Evolutionary conservation across 1,140 invertebrate genomes (phyloP).

Genomic region (Platorchestia sp.): DNA sequence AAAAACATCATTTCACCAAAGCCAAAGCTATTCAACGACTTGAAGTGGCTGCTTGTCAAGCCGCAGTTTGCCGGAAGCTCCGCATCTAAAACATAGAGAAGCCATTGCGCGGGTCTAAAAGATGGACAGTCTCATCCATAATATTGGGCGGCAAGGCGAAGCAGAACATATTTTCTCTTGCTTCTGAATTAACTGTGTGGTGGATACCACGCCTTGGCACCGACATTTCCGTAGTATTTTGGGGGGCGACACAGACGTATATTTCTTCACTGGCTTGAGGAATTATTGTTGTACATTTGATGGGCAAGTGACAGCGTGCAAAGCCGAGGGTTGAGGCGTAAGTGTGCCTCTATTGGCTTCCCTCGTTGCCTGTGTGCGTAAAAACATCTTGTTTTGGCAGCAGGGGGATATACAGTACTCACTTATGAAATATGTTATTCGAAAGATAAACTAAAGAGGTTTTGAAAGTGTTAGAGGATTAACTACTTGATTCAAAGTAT

Average conservation of each 20-base stretch:
- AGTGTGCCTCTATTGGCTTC: neutral
- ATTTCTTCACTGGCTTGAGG: neutral
- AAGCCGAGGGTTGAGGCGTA: neutral
- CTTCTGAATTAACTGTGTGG: neutral
- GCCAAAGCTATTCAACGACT: neutral
- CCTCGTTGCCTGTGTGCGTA: neutral
- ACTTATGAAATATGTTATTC: too few relatives aligned
- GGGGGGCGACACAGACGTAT: neutral
- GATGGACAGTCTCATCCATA: conserved; percentile 16
- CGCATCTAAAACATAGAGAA: neutral
- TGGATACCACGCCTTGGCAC: conserved; percentile 27
- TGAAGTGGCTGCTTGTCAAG: neutral
- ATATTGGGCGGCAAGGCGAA: neutral
- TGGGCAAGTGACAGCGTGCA: too few relatives aligned
- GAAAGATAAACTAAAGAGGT: too few relatives aligned
- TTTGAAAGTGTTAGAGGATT: too few relatives aligned
- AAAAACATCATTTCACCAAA: neutral
- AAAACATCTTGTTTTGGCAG: too few relatives aligned
- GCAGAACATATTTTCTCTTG: neutral
- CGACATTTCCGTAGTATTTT: conserved; percentile 44
- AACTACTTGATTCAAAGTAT: too few relatives aligned
- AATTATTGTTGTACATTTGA: neutral
- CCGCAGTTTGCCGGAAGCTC: neutral
- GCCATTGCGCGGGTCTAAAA: conserved; percentile 9
- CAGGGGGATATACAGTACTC: neutral